Base-by-base conservation (phyloP, 2,888 invertebrate species). In the Sarcophaga subvicina region DNA sequence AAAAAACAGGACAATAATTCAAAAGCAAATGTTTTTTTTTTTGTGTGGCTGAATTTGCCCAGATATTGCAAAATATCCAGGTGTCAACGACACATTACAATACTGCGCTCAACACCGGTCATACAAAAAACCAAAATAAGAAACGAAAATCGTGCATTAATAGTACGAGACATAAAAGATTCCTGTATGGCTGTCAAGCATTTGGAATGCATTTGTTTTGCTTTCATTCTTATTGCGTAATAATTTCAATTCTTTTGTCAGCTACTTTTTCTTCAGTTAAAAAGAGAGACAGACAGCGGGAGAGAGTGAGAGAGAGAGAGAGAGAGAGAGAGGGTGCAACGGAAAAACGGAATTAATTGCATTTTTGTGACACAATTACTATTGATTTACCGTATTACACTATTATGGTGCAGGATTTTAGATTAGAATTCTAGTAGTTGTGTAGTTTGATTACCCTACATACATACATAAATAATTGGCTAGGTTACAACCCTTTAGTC, bases 61-160 rank as follows among this genome's bases (percentile, higher is more conserved):
- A 87, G 87, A 79, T 67, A 84, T 88, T 88, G 88, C 88, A 87
- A 88, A 88, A 88, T 83, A 81, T 88, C 88, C 88, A 88, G 88
- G 83, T 88, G 88, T 88, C 88, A 88, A 82, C 81, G 81, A 87
- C 75, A 82, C 76, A 83, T 83, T 75, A 88, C 85, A 80, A 54
- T 54, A 54, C 54, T 14, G 54, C 54, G 17, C 54, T 54, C 54
- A 54, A 72, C 84, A 84, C 81, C 87, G 87, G 83, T 81, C 84
- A 79, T 73, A 78, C 0, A 54, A 76, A 27, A 71, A 71, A 49
- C 54, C 66, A 66, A 49, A 66, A 22, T 47, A 47, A 70, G 62
- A 17, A 60, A 54, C 14, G 17, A 54, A 54, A 54, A 54, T 17
- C 54, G 54, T 54, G 64, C 37, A 62, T 37, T 63, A 73, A 47